These are phyloP conservation scores for Sebastes ruberrimus DNA, from an alignment of 2,797 vertebrate species.

Conservation along the genomic window DNA sequence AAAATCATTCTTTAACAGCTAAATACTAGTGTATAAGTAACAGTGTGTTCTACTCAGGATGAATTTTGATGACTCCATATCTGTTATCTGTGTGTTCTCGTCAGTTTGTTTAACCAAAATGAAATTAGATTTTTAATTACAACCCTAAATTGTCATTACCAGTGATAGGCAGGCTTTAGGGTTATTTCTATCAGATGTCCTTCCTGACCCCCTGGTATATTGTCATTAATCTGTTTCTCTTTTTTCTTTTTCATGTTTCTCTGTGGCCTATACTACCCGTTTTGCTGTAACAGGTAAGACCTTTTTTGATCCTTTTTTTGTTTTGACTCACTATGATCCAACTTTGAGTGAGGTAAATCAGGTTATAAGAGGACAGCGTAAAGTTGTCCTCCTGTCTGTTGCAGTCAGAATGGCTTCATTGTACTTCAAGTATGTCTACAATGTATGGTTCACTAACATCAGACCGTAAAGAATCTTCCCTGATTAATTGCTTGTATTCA, in stretches of 20 bases:
- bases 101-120: neutral
- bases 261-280: neutral
- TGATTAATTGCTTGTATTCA: neutral
- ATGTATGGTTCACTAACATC: neutral
- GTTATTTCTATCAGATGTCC: neutral
- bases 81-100: neutral
- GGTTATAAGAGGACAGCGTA: neutral
- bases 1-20: neutral
- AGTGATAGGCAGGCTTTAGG: neutral
- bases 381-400: neutral
- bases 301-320: neutral
- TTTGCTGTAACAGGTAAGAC: conserved; percentile 36
- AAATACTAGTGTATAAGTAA: neutral
- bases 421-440: neutral
- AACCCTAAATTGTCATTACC: neutral
- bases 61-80: neutral
- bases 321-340: neutral
- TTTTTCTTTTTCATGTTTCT: conserved; percentile 28
- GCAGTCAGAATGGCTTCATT: neutral
- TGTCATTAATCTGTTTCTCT: neutral
- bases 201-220: neutral
- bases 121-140: neutral
- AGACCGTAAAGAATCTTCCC: neutral
- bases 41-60: neutral
- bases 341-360: neutral